Conservation (phyloP, 1,140 invertebrate genomes). For the Caenorhabditis latens region DNA sequence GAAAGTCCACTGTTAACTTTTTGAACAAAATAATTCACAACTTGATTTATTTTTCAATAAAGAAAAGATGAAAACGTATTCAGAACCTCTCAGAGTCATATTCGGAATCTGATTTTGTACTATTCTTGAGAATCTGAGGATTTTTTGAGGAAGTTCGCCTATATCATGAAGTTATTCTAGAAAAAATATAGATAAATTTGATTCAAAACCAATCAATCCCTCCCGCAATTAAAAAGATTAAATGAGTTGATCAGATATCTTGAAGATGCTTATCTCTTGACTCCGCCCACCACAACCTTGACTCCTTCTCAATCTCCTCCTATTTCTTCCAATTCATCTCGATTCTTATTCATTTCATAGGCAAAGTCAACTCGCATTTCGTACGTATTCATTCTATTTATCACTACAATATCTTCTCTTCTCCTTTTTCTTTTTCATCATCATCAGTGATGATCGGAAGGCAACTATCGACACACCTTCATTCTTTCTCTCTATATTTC, state of each 20-base stretch:
- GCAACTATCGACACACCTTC: constrained; percentile 45
- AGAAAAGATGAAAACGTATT: too few species aligned
- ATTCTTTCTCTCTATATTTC: constrained; percentile 29
- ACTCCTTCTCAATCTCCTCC: neutral
- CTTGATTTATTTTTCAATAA: too few species aligned
- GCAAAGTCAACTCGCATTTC: constrained; percentile 17
- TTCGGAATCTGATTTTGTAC: too few species aligned
- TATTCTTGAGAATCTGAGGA: too few species aligned
- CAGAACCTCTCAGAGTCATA: too few species aligned
- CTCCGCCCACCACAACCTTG: constrained; percentile 46
- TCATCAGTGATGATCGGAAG: constrained; percentile 50
- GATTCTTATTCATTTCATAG: constrained; percentile 40
- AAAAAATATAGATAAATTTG: neutral
- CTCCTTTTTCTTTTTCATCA: neutral
- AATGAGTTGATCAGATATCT: constrained; percentile 29
- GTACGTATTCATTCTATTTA: constrained; percentile 14
- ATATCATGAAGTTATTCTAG: neutral
- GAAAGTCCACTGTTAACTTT: too few species aligned
- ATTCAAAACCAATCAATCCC: neutral
- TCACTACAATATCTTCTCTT: constrained; percentile 16
- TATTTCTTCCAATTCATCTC: neutral
- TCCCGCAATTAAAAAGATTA: constrained; percentile 3
- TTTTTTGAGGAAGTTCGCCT: too few species aligned
- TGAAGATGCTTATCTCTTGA: constrained; percentile 33
- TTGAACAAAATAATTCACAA: too few species aligned